Conservation (phyloP, 2,113 vertebrate species). For the Nothobranchius furzeri region DNA sequence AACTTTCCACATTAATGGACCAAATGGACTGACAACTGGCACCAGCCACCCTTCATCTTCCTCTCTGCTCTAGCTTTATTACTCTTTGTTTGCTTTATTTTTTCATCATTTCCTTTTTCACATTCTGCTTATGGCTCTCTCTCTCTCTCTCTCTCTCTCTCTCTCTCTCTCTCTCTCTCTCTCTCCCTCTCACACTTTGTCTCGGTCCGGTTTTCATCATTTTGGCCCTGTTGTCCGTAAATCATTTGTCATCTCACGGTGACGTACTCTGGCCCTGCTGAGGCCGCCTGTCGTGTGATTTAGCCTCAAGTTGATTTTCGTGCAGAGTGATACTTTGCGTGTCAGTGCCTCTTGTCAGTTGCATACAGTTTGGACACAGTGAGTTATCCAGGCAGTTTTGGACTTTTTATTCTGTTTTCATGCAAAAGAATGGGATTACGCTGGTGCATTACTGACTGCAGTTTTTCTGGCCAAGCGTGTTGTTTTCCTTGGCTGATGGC, state of each 20-base stretch:
- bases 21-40: constrained; percentile 67
- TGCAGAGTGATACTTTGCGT: constrained; percentile 63
- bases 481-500: constrained; percentile 72
- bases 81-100: constrained; percentile 52
- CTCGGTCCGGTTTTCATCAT: constrained; percentile 21
- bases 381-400: constrained; percentile 53
- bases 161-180: constrained; percentile 20
- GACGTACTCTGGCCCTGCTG: constrained; percentile 36
- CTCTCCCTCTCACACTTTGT: constrained; percentile 18
- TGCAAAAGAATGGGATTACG: constrained; percentile 74
- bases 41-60: constrained; percentile 40
- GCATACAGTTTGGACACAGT: constrained; percentile 54
- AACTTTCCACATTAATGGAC: constrained; percentile 70
- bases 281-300: constrained; percentile 48
- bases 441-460: constrained; percentile 62
- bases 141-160: constrained; percentile 23
- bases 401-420: constrained; percentile 66
- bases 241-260: constrained; percentile 55
- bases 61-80: constrained; percentile 29
- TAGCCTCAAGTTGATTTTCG: constrained; percentile 52
- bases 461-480: constrained; percentile 67
- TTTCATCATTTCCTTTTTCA: constrained; percentile 1
- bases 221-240: constrained; percentile 42
- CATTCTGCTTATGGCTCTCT: constrained; percentile 10
- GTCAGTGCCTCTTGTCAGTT: constrained; percentile 61